Evolutionary conservation across 2,888 invertebrate species (phyloP), one percentile per base, ranked within the genome.

Genomic region (Tipula lateralis): DNA sequence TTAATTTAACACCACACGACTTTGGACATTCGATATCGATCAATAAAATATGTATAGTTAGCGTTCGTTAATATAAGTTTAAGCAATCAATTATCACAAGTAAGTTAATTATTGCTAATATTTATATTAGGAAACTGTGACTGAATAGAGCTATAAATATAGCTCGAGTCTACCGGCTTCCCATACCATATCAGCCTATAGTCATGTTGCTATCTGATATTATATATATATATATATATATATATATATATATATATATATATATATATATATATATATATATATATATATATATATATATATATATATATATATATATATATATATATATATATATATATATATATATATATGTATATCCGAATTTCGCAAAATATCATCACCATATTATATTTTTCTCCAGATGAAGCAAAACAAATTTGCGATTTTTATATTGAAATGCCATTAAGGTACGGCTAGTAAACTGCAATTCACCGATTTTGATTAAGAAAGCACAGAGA

Each of bases 351-450:
- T n/a, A n/a, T n/a, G n/a, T n/a, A n/a, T n/a, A n/a, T 92, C 91
- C 0, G 89, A 91, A 0, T 91, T 91, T 34, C 96, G 95, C 3
- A 88, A 93, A 29, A 90, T 97, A 4, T 91, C 91, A 84, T 95
- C 96, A 3, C 95, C 96, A 0, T 93, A n/a, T n/a, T 93, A 86
- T 96, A 95, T 90, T 97, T 97, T 0, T 90, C 92, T 82, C 88
- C 89, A 30, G 96, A 96, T 88, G 93, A 93, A 1, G 90, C 89
- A 13, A 91, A 92, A 84, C 91, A 91, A 87, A 89, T 91, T 0
- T 97, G 97, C 87, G 91, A 91, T 39, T 97, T 94, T 88, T 89
- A 93, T 80, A 95, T 97, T 85, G 90, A 90, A 16, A 93, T 93
- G 84, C 91, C 93, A 0, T 89, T 91, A 0, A n/a, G 92, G 94